Evolutionary conservation across 30 jellyfish, hydroid and myxozoan genomes (phyloP).

Genomic region (Clytia hemisphaerica): DNA sequence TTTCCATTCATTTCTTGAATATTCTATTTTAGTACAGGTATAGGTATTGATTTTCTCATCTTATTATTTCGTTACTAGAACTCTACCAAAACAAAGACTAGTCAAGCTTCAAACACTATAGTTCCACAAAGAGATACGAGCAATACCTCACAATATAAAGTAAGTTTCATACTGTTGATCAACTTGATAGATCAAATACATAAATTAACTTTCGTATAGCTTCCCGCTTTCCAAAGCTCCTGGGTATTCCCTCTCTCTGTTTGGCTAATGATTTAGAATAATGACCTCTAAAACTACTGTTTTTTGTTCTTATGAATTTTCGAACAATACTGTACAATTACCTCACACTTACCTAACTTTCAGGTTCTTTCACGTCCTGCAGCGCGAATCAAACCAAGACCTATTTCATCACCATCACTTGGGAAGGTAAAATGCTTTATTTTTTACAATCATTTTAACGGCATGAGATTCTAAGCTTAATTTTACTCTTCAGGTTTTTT

Average conservation of each 20-base stretch:
- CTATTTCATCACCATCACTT: constrained; percentile 67
- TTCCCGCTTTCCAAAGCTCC: no score
- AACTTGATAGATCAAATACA: no score
- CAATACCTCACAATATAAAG: constrained; percentile 70
- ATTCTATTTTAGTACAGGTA: no score
- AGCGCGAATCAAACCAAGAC: constrained; percentile 52
- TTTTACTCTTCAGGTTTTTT: no score
- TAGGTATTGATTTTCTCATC: neutral
- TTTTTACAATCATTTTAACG: neutral
- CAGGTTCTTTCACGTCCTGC: constrained; percentile 81
- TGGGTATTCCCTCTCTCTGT: no score
- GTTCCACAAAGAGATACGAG: constrained; percentile 15
- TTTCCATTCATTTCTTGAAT: no score
- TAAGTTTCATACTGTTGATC: no score
- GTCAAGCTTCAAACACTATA: constrained; percentile 9
- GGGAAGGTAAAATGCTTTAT: constrained; percentile 38
- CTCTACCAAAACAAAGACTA: constrained; percentile 32
- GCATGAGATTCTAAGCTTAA: neutral
- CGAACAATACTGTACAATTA: neutral
- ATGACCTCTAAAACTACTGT: no score
- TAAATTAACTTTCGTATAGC: no score
- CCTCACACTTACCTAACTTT: neutral
- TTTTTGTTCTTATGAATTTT: no score
- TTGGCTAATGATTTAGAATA: no score
- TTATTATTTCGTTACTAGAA: constrained; percentile 20